Percentiles rank a stretch among this genome's conserved stretches.
These are phyloP conservation scores for Limenitis camilla DNA, from an alignment of 2,888 invertebrate species.

Conservation along the genomic window DNA sequence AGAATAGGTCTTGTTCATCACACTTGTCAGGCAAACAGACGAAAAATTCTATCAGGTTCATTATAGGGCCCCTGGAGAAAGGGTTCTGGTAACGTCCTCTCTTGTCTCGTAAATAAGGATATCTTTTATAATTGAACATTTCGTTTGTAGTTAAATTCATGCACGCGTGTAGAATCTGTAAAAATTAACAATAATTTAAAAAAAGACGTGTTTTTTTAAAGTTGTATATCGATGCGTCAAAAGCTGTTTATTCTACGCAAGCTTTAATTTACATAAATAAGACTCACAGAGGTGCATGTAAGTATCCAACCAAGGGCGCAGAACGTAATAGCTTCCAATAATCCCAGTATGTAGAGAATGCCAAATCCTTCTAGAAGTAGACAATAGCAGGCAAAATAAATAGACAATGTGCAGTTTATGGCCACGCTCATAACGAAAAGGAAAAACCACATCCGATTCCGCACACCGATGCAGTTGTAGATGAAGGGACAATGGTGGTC, in stretches of 20 bases:
- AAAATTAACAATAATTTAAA: too few relatives aligned
- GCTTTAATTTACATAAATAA: neutral
- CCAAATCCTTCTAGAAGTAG: conserved; percentile 90
- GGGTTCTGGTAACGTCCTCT: conserved; percentile 92
- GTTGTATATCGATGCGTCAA: neutral
- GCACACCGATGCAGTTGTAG: conserved; percentile 93
- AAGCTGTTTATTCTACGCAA: neutral
- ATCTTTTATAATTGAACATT: conserved; percentile 94
- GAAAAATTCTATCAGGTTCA: conserved; percentile 93
- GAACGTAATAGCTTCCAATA: conserved; percentile 88
- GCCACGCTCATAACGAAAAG: conserved; percentile 91
- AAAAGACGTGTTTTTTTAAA: neutral
- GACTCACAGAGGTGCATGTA: conserved; percentile 88
- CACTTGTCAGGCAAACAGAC: conserved; percentile 87
- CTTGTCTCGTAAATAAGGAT: conserved; percentile 91
- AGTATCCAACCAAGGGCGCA: conserved; percentile 91
- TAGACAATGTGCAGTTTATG: conserved; percentile 89
- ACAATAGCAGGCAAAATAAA: conserved; percentile 91
- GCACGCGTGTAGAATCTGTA: conserved; percentile 89
- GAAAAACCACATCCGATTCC: conserved; percentile 95
- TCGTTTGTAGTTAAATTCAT: conserved; percentile 96
- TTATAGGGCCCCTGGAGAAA: conserved; percentile 89
- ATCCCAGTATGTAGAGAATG: conserved; percentile 86
- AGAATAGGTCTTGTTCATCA: conserved; percentile 81
- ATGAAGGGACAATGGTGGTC: conserved; percentile 97